Evolutionary conservation across 2,888 invertebrate species (phyloP).

Genomic region (Hyles lineata): DNA sequence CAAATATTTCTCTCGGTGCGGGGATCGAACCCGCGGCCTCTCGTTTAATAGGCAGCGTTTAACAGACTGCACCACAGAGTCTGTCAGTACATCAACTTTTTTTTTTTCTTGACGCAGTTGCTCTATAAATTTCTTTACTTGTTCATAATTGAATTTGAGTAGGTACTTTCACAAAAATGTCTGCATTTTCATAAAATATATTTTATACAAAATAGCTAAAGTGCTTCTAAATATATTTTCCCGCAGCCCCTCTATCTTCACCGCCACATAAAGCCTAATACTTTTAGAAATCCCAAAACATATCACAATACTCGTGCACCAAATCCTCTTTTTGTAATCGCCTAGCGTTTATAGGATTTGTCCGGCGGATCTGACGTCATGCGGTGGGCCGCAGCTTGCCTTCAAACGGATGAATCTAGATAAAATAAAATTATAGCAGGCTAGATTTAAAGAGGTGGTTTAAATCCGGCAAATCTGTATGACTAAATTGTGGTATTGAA

Average conservation of each 20-base stretch:
- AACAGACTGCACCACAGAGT: no score
- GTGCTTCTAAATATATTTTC: no score
- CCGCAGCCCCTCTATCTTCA: not conserved
- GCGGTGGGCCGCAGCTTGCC: not conserved
- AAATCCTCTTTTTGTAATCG: conserved; percentile 20
- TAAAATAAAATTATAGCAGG: not conserved
- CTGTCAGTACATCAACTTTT: no score
- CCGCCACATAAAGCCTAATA: not conserved
- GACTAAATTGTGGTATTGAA: not conserved
- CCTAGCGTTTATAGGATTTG: conserved; percentile 1
- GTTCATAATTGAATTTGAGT: no score
- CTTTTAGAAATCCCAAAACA: not conserved
- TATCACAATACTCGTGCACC: not conserved
- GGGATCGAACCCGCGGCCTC: no score
- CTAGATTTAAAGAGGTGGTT: not conserved
- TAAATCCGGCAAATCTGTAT: not conserved
- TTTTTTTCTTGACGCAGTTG: no score
- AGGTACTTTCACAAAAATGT: no score
- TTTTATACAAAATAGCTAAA: no score
- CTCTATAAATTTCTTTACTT: no score
- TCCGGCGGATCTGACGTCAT: not conserved
- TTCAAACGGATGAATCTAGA: conserved; percentile 4
- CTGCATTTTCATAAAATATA: no score
- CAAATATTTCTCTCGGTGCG: no score
- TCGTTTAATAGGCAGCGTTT: no score